Evolutionary conservation across 2,113 vertebrate genomes (phyloP).

Genomic region (Phasianus colchicus): DNA sequence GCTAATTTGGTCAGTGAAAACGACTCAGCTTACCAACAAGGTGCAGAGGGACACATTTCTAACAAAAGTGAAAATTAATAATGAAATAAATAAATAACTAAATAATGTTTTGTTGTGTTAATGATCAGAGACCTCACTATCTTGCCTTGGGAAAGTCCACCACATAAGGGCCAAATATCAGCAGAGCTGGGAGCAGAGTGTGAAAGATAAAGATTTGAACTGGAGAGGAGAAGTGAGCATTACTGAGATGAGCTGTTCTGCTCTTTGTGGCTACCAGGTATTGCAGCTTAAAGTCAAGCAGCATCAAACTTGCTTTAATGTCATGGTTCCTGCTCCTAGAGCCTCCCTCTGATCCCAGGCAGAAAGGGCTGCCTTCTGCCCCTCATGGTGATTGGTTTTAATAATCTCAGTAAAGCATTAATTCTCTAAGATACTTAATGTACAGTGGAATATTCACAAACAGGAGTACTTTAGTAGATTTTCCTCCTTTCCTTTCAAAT

Average conservation of each 20-base stretch:
- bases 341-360: rapidly evolving
- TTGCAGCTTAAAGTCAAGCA: background rate
- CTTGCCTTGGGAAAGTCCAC: background rate
- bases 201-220: background rate
- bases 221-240: background rate
- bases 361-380: background rate
- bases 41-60: background rate
- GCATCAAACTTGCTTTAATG: background rate
- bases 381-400: background rate
- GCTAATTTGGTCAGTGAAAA: background rate
- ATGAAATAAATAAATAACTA: too few relatives aligned
- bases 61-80: background rate
- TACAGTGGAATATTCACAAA: background rate
- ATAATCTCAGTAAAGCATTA: background rate
- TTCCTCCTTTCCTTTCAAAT: background rate
- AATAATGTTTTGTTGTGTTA: background rate
- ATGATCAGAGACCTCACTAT: background rate
- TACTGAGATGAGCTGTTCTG: background rate
- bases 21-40: background rate
- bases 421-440: background rate
- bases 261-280: background rate
- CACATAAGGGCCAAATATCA: background rate
- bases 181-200: background rate
- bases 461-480: background rate
- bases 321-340: background rate